Percentiles rank a stretch among this genome's conserved stretches.
Evolutionary conservation across 2,113 vertebrate genomes (phyloP).

Genomic region (Xenopus tropicalis): DNA sequence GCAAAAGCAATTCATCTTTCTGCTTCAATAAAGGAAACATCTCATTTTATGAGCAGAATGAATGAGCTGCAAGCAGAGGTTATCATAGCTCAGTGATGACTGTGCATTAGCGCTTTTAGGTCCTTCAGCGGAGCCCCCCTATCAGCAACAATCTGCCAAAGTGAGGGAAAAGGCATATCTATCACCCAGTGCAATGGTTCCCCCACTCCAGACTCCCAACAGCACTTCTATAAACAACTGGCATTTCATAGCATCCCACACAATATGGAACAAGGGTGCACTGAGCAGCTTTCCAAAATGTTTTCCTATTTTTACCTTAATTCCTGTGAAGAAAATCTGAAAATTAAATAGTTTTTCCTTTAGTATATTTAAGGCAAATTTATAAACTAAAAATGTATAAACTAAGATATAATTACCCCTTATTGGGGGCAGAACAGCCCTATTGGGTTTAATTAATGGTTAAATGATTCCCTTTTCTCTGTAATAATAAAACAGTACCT

Average conservation of each 20-base stretch:
- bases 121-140: slow-evolving; percentile 82
- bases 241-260: slow-evolving; percentile 55
- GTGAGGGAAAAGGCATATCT: slow-evolving; percentile 67
- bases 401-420: too few species aligned
- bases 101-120: slow-evolving; percentile 85
- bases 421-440: too few species aligned
- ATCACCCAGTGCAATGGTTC: slow-evolving; percentile 74
- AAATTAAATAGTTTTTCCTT: too few species aligned
- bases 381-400: too few species aligned
- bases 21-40: slow-evolving; percentile 48
- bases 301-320: too few species aligned
- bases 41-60: slow-evolving; percentile 69
- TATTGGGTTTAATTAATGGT: too few species aligned
- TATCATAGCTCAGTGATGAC: slow-evolving; percentile 73
- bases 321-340: too few species aligned
- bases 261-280: too few species aligned
- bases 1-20: slow-evolving; percentile 14
- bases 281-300: too few species aligned
- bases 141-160: slow-evolving; percentile 79
- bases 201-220: slow-evolving; percentile 69
- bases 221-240: slow-evolving; percentile 74
- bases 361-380: too few species aligned
- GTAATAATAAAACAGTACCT: too few species aligned
- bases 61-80: slow-evolving; percentile 76
- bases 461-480: too few species aligned